A percentile compares a stretch with the other conserved stretches of the same genome.
Conservation (phyloP, 2,797 vertebrate species). For the Todus mexicanus region DNA sequence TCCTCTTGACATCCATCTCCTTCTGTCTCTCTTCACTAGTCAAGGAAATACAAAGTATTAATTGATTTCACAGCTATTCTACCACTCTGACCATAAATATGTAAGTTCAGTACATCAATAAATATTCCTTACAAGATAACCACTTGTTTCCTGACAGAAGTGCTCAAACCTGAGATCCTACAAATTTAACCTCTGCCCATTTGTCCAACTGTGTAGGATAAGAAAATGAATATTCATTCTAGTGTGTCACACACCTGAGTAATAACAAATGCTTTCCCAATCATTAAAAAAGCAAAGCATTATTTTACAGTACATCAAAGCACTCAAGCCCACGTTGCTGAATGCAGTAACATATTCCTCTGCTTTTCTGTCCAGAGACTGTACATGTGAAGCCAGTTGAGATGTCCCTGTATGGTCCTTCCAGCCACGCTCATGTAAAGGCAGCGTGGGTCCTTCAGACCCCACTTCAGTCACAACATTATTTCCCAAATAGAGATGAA, state of each 20-base stretch:
- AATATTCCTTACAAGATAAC: constrained; percentile 1
- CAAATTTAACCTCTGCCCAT: background rate
- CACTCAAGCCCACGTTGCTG: background rate
- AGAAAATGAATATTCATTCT: background rate
- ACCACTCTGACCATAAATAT: constrained; percentile 29
- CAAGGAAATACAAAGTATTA: constrained; percentile 10
- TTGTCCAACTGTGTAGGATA: background rate
- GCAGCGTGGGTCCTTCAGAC: background rate
- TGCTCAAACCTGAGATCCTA: background rate
- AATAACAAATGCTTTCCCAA: background rate
- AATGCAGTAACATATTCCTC: background rate
- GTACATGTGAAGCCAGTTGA: background rate
- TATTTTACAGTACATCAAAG: background rate
- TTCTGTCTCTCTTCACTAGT: background rate
- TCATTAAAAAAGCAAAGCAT: background rate
- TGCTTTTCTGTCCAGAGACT: accelerated
- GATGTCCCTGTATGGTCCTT: background rate
- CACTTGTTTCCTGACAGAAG: constrained; percentile 9
- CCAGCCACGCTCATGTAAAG: background rate
- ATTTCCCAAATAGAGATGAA: background rate
- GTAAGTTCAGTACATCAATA: constrained; percentile 17
- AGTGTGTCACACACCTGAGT: background rate
- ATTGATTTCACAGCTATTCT: constrained; percentile 60
- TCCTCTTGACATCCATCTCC: background rate
- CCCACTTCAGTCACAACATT: accelerated